Evolutionary conservation across 2,113 vertebrate genomes (phyloP).

Genomic region (Litocranius walleri): DNA sequence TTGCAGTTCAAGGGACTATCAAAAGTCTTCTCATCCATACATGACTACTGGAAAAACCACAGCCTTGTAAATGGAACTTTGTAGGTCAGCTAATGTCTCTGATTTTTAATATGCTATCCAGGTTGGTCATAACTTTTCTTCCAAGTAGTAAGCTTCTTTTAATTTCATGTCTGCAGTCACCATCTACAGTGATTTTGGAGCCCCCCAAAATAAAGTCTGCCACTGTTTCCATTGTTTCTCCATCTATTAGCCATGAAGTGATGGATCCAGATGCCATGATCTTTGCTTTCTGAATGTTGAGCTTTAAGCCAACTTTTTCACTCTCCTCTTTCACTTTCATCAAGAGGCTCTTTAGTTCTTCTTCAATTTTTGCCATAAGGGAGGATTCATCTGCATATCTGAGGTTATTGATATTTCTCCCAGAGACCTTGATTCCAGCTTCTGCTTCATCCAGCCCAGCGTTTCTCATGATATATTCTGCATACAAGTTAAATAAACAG

Average conservation of each 20-base stretch:
- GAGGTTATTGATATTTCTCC: not conserved
- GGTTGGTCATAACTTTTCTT: not conserved
- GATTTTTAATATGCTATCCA: not conserved
- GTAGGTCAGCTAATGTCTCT: not conserved
- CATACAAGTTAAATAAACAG: not conserved
- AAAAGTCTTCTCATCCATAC: not conserved
- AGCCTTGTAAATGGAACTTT: not conserved
- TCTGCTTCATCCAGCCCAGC: not conserved
- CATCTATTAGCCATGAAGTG: not conserved
- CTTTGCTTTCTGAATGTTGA: not conserved
- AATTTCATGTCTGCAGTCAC: not conserved
- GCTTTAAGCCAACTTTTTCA: not conserved
- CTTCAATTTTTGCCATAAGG: not conserved
- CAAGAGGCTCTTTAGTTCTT: not conserved
- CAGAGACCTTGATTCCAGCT: not conserved
- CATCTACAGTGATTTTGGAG: not conserved
- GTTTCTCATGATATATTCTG: not conserved
- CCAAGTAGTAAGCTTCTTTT: not conserved
- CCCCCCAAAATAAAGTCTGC: not conserved
- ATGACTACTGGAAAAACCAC: not conserved
- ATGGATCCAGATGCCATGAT: accelerated
- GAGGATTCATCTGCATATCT: not conserved
- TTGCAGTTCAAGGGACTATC: not conserved
- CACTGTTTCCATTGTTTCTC: not conserved
- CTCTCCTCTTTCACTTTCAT: not conserved